Conservation (phyloP, 2,113 vertebrate species). For the Acrocephalus kingi region DNA sequence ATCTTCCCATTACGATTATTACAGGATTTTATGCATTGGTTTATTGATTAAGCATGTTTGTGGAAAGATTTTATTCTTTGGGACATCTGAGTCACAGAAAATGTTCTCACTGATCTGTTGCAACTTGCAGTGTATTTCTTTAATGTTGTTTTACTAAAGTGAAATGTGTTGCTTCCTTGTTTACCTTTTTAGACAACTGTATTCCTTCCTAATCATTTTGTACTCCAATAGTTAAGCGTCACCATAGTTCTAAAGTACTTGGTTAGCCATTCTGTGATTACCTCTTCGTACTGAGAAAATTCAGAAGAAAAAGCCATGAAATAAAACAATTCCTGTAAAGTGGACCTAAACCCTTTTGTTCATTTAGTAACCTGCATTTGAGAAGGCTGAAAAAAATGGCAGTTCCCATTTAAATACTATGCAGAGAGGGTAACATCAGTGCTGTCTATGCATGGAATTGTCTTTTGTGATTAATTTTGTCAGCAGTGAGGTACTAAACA, state of each 20-base stretch:
- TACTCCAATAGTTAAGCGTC: neutral
- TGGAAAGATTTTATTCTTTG: neutral
- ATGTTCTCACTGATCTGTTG: neutral
- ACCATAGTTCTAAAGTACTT: neutral
- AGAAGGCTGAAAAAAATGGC: slow-evolving; percentile 10
- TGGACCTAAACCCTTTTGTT: neutral
- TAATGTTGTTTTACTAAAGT: neutral
- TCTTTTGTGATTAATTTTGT: slow-evolving; percentile 60
- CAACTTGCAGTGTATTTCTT: neutral
- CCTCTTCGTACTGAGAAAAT: neutral
- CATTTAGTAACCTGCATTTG: slow-evolving; percentile 39
- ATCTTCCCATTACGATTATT: neutral
- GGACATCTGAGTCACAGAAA: neutral
- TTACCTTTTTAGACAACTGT: neutral
- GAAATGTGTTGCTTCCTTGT: neutral
- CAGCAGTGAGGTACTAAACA: slow-evolving; percentile 21
- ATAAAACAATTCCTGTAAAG: neutral
- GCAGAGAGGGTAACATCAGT: neutral
- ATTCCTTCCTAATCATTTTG: neutral
- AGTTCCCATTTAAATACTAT: slow-evolving; percentile 8
- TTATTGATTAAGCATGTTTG: neutral
- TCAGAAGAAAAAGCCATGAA: neutral
- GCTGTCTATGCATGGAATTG: slow-evolving; percentile 62
- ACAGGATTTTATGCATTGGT: neutral
- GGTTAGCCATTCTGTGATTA: neutral